phyloP scores from a whole-genome alignment of 2,113 vertebrate genomes.

The Pelobates fuscus region DNA sequence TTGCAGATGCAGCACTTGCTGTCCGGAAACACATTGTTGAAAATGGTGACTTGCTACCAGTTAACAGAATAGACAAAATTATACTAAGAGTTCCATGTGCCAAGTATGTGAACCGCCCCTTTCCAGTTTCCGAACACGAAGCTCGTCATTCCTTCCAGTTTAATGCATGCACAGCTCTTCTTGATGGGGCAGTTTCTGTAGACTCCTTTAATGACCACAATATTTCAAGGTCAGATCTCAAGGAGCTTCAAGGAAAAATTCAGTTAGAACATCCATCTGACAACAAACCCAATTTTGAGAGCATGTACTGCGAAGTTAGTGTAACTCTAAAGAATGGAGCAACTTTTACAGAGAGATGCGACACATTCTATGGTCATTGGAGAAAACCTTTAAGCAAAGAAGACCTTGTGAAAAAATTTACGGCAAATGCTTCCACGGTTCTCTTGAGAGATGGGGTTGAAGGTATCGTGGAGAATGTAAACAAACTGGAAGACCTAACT shows the following conservation, averaged over 20 bases:
- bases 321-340: conserved; percentile 62
- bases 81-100: conserved; percentile 79
- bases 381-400: conserved; percentile 81
- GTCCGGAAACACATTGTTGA: conserved; percentile 68
- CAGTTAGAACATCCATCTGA: conserved; percentile 74
- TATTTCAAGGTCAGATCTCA: conserved; percentile 65
- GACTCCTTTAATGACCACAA: conserved; percentile 69
- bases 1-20: conserved; percentile 77
- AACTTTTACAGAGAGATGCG: conserved; percentile 55
- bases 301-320: conserved; percentile 78
- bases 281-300: conserved; percentile 85
- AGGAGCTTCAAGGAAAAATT: conserved; percentile 73
- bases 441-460: conserved; percentile 69
- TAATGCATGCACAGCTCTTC: conserved; percentile 76
- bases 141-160: conserved; percentile 94
- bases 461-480: conserved; percentile 68
- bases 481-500: conserved; percentile 72
- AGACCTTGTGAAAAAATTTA: conserved; percentile 83
- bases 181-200: conserved; percentile 73
- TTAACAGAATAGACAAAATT: conserved; percentile 66
- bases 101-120: conserved; percentile 80
- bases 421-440: conserved; percentile 64
- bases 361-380: conserved; percentile 93
- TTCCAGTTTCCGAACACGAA: conserved; percentile 81
- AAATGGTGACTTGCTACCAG: conserved; percentile 53